Evolutionary conservation across 2,797 vertebrate species (phyloP), one percentile per base, ranked within the genome.

Genomic region (Pseudochaenichthys georgianus): DNA sequence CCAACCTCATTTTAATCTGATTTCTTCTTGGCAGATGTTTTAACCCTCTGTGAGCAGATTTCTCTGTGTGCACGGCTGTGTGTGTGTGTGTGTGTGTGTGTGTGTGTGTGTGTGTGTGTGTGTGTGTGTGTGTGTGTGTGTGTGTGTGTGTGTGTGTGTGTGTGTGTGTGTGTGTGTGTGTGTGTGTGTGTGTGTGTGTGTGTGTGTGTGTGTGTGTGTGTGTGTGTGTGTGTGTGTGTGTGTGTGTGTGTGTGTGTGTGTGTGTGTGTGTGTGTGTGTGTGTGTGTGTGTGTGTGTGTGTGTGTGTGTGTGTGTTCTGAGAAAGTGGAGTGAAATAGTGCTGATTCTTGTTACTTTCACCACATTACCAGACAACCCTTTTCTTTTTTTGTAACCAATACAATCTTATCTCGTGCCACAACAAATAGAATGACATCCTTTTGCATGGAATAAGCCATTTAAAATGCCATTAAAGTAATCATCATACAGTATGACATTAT

Each of bases 1-100:
- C 88, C 86, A 90, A 91, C 87, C 90, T 92, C 64, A 86, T 93
- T 93, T 93, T 89, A 90, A 86, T 89, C 80, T 83, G 88, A 88
- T 92, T 89, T 92, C 80, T 89, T 79, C 80, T 80, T 86, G 87
- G 88, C 88, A 88, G 78, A 81, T 86, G 80, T 92, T 90, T 88
- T 88, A 92, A 91, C 86, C 86, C 86, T 78, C 23, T 75, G 72
- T 75, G 77, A 80, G 80, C 73, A 72, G 58, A 52, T 71, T 77
- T 72, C 42, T 28, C 58, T 48, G 38, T 13, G 6, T 54, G n/a
- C 21, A 9, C 1, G 9, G 28, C 28, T 28, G 23, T 66, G 16
- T 23, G 50, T 57, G 54, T 72, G 42, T 10, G 9, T 43, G 9
- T 43, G 42, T 43, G 42, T 13, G 11, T 23, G 23, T 23, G 23